Conservation (phyloP, 2,113 vertebrate genomes). For the Gambusia affinis region DNA sequence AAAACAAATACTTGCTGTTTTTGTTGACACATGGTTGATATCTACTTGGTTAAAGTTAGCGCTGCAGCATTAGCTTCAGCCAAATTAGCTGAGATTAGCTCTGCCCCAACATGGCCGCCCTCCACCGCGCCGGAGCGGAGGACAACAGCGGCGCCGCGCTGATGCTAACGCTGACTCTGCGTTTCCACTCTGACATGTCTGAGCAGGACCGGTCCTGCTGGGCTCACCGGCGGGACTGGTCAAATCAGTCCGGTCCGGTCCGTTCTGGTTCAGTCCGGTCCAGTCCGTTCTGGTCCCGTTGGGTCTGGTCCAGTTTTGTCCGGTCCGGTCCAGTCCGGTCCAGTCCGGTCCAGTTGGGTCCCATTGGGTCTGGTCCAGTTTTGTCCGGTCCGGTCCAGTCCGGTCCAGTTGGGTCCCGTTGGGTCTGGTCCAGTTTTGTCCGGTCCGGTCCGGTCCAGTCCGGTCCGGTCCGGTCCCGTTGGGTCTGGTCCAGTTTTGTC, state of each 20-base stretch:
- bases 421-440: background rate
- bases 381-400: background rate
- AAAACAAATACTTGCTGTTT: no score
- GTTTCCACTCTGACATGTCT: background rate
- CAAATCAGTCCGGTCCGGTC: background rate
- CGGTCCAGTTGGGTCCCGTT: background rate
- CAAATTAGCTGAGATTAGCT: background rate
- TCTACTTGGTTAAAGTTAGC: no score
- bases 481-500: no score
- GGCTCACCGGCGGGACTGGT: no score
- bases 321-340: no score
- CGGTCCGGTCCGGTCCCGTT: no score
- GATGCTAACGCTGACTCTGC: no score
- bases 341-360: background rate
- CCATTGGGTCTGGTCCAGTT: background rate
- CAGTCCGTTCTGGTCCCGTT: background rate
- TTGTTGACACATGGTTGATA: no score
- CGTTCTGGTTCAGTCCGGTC: background rate
- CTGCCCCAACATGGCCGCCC: conserved; percentile 34
- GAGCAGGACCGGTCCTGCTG: background rate
- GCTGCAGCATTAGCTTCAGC: no score
- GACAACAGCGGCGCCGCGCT: background rate
- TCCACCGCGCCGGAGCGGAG: conserved; percentile 36
- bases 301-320: no score
- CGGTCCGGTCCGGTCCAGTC: background rate